These are phyloP conservation scores for Drosophila ercepeae DNA, from an alignment of 1,140 invertebrate species.

Conservation along the genomic window DNA sequence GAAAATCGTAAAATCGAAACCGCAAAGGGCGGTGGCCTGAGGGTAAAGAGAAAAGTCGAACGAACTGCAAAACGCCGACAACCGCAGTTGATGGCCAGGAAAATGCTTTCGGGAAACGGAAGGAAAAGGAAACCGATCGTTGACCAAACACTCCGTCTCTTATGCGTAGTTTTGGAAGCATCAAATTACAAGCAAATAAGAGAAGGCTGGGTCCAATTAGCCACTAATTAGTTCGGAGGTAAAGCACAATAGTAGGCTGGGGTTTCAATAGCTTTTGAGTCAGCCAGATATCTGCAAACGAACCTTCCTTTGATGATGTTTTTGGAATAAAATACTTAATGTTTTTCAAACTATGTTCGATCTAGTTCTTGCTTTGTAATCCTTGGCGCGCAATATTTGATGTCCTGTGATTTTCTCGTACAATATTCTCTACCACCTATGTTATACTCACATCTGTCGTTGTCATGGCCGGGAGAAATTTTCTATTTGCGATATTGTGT, in stretches of 20 bases:
- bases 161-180: neutral
- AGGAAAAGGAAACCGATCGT: conserved; percentile 2
- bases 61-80: conserved; percentile 28
- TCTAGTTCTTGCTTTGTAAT: neutral
- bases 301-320: too few species aligned
- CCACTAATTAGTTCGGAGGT: neutral
- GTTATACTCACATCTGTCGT: conserved; percentile 23
- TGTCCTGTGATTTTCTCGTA: neutral
- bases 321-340: too few species aligned
- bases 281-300: too few species aligned
- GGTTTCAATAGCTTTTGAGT: too few species aligned
- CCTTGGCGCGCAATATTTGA: neutral
- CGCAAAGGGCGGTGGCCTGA: conserved; percentile 8
- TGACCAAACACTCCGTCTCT: neutral
- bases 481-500: conserved; percentile 22
- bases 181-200: neutral
- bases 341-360: neutral
- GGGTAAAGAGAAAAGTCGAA: neutral
- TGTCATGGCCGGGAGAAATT: conserved; percentile 17
- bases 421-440: conserved; percentile 6
- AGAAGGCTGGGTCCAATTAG: neutral
- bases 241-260: too few species aligned
- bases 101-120: conserved; percentile 27
- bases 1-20: conserved; percentile 39
- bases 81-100: conserved; percentile 43